phyloP scores from a whole-genome alignment of 2,113 vertebrate genomes.

The Gadus macrocephalus region DNA sequence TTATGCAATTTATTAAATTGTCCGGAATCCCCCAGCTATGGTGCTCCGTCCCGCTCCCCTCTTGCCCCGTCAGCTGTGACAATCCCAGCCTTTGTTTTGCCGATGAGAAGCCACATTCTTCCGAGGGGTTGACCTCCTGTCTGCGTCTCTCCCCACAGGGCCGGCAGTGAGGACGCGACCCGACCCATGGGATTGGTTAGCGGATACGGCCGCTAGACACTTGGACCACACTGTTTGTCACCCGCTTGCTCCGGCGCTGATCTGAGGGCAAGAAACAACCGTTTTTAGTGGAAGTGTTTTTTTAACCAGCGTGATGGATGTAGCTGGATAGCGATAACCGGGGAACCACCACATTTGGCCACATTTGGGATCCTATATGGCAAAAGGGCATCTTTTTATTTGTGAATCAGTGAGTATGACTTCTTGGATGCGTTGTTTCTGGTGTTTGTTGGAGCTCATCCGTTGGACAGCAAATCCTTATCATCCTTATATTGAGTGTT shows the following conservation, averaged over 20 bases:
- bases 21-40: conserved; percentile 39
- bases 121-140: conserved; percentile 63
- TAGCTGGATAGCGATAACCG: neutral
- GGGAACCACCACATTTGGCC: neutral
- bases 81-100: conserved; percentile 67
- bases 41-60: conserved; percentile 40
- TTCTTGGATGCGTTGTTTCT: no score
- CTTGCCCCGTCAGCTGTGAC: conserved; percentile 48
- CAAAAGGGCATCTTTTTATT: conserved; percentile 22
- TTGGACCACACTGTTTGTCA: conserved; percentile 29
- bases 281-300: conserved; percentile 1
- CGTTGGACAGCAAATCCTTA: no score
- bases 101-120: conserved; percentile 69
- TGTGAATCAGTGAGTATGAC: conserved; percentile 31
- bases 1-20: conserved; percentile 65
- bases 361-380: conserved; percentile 8
- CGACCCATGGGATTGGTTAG: conserved; percentile 43
- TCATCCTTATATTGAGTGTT: no score
- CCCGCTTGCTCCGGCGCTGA: conserved; percentile 18
- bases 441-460: no score
- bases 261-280: conserved; percentile 16
- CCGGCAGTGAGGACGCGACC: conserved; percentile 51
- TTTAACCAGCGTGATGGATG: conserved; percentile 22
- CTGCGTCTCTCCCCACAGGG: conserved; percentile 49
- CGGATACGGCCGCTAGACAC: conserved; percentile 6